Evolutionary conservation across 2,888 invertebrate species (phyloP), one percentile per base, ranked within the genome.

Genomic region (Amiota communis): DNA sequence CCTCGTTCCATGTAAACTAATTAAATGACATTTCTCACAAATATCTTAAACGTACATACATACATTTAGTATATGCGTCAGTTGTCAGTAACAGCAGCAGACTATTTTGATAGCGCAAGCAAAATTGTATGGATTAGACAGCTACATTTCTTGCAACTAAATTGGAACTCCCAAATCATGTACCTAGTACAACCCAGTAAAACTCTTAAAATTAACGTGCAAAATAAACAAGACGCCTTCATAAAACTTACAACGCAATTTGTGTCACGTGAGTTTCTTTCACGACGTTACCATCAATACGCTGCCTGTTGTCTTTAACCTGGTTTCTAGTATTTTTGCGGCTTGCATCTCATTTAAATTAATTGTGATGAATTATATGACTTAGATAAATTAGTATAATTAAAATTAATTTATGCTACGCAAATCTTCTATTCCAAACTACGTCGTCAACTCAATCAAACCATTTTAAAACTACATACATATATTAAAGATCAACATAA

Each of bases 361-460:
- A n/a, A n/a, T n/a, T n/a, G n/a, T n/a, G n/a, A n/a, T n/a, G n/a
- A n/a, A n/a, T n/a, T 53, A 63, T 67, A 57, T 51, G 72, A 72
- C 67, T 72, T 72, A 23, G 72, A 75, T 78, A 79, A 82, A 83
- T 85, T 83, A 83, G 79, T 70, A 75, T 77, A 82, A 82, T 85
- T 78, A 79, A 83, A 79, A 78, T 78, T 74, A 74, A 81, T 67
- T 67, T 67, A 67, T 51, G 67, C 67, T 67, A 67, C 51, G 67
- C 67, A 51, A 67, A 17, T 23, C 23, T 23, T 23, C 23, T 23
- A 23, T 23, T 23, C 23, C 23, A 23, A 23, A 23, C 23, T 23
- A 23, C 23, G 23, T 23, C 23, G n/a, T n/a, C n/a, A n/a, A n/a
- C n/a, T n/a, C n/a, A n/a, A n/a, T n/a, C n/a, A n/a, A n/a, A n/a